Percentiles rank a stretch among this genome's conserved stretches.
phyloP scores from a whole-genome alignment of 1,140 invertebrate genomes.

The Thrips palmi region DNA sequence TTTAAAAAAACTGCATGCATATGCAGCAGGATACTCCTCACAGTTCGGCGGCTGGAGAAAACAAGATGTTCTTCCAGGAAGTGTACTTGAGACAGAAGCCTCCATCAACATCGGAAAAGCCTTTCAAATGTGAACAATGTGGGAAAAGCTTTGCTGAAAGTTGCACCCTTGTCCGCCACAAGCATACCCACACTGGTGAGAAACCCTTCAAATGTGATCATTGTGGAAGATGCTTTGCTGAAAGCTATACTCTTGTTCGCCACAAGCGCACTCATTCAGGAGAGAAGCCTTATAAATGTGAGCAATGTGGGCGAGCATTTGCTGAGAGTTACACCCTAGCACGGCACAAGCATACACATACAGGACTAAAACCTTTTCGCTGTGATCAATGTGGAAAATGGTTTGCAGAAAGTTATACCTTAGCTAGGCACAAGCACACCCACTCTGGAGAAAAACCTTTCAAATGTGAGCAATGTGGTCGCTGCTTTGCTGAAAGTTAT shows the following conservation, averaged over 20 bases:
- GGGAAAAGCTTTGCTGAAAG: no score
- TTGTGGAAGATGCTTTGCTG: slow-evolving; percentile 30
- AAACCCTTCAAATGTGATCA: slow-evolving; percentile 28
- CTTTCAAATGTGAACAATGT: no score
- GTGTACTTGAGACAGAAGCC: no score
- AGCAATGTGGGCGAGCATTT: slow-evolving; percentile 35
- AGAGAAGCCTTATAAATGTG: slow-evolving; percentile 46
- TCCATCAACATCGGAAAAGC: no score
- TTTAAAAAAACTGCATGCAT: no score
- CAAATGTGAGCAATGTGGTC: slow-evolving; percentile 24
- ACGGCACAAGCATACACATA: slow-evolving; percentile 28
- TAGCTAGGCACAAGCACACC: slow-evolving; percentile 33
- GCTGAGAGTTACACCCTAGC: slow-evolving; percentile 31
- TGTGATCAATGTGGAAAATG: slow-evolving; percentile 28
- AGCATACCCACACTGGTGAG: slow-evolving; percentile 26
- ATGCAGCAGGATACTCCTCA: no score
- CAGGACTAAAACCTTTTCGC: slow-evolving; percentile 25
- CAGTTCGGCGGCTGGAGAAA: no score
- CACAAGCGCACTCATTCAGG: slow-evolving; percentile 27
- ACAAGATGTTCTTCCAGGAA: no score
- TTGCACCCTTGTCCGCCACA: slow-evolving; percentile 29
- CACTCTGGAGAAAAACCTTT: slow-evolving; percentile 32
- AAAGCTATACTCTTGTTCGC: slow-evolving; percentile 31
- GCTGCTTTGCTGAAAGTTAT: slow-evolving; percentile 8
- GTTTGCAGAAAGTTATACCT: slow-evolving; percentile 30